phyloP scores from a whole-genome alignment of 2,797 vertebrate genomes.

The Zalophus californianus region DNA sequence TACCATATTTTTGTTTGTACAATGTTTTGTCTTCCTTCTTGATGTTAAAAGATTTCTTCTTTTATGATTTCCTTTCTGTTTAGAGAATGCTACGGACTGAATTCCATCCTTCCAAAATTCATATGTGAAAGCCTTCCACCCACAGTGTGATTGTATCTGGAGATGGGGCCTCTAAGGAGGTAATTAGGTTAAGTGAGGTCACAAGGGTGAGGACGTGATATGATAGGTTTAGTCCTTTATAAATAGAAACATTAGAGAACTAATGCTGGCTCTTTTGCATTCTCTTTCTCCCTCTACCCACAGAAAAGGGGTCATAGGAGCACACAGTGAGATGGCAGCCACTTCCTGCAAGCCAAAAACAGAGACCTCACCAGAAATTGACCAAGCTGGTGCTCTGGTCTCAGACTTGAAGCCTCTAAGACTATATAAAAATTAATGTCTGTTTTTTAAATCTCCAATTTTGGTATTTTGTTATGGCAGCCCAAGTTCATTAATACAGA shows the following conservation, averaged over 20 bases:
- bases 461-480: not conserved
- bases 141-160: not conserved
- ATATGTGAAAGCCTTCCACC: not conserved
- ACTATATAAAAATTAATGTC: not conserved
- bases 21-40: not conserved
- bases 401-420: not conserved
- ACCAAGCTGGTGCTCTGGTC: not conserved
- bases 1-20: not conserved
- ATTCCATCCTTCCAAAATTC: not conserved
- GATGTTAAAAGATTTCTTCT: not conserved
- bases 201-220: not conserved
- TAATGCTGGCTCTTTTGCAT: not conserved
- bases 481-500: not conserved
- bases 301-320: not conserved
- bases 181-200: not conserved
- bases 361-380: not conserved
- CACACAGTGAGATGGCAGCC: not conserved
- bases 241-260: not conserved
- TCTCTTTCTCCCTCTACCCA: not conserved
- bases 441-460: not conserved
- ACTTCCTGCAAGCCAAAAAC: not conserved
- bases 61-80: not conserved
- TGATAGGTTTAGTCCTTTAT: not conserved
- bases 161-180: not conserved
- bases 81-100: not conserved